A percentile compares a stretch with the other conserved stretches of the same genome.
phyloP scores from a whole-genome alignment of 2,797 vertebrate species.

The Alcedo atthis region DNA sequence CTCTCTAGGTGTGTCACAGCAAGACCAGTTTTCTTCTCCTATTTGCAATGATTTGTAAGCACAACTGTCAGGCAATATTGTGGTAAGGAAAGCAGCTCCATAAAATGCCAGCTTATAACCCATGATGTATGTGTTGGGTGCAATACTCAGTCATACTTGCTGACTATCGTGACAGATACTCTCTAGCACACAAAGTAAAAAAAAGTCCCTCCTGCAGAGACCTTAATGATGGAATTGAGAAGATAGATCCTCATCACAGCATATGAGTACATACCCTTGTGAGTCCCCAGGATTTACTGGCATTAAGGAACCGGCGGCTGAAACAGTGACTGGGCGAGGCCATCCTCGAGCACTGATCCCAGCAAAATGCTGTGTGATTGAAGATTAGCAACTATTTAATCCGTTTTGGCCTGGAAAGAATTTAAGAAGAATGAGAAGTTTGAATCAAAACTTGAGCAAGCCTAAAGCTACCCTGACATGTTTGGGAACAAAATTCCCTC shows the following conservation, averaged over 20 bases:
- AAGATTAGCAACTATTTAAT: slow-evolving; percentile 61
- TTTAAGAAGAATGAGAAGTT: slow-evolving; percentile 63
- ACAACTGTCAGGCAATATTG: neutral
- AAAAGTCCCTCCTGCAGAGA: neutral
- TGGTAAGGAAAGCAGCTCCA: neutral
- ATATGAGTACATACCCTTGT: neutral
- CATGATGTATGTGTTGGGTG: neutral
- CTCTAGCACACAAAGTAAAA: neutral
- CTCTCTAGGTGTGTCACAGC: neutral
- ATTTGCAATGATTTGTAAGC: neutral
- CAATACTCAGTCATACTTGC: neutral
- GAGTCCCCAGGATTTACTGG: neutral
- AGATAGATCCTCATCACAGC: neutral
- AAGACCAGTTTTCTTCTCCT: neutral
- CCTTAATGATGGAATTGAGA: neutral
- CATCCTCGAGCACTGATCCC: neutral
- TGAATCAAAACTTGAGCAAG: slow-evolving; percentile 50
- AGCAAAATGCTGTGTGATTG: slow-evolving; percentile 45
- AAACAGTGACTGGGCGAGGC: neutral
- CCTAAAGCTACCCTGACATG: slow-evolving; percentile 53
- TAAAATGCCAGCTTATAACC: neutral
- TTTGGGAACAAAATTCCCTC: slow-evolving; percentile 57
- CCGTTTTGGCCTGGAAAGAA: slow-evolving; percentile 61
- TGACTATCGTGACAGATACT: neutral
- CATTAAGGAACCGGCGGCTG: neutral